Percentiles rank a stretch among this genome's conserved stretches.
These are phyloP conservation scores for Drosophila ambigua DNA, from an alignment of 1,140 invertebrate species.

Conservation along the genomic window DNA sequence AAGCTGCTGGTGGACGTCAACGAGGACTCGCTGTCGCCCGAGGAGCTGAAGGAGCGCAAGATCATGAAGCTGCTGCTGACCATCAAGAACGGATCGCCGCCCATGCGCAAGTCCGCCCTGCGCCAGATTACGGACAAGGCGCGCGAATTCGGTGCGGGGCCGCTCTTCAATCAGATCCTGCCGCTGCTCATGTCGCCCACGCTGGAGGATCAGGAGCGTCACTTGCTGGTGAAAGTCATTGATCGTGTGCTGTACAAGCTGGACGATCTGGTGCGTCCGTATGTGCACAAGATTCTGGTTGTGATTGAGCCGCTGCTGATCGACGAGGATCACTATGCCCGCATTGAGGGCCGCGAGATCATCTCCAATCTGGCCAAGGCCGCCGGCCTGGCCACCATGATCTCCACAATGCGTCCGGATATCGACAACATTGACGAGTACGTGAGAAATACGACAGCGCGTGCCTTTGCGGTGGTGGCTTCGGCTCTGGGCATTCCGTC, in stretches of 20 bases:
- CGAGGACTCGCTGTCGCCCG: slow-evolving; percentile 96
- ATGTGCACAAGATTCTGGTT: slow-evolving; percentile 99
- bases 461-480: slow-evolving; percentile 99
- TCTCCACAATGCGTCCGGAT: slow-evolving; percentile 99
- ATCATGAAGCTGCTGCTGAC: slow-evolving; percentile 99
- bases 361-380: slow-evolving; percentile 99
- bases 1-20: slow-evolving; percentile 99
- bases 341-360: slow-evolving; percentile 99
- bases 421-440: slow-evolving; percentile 99
- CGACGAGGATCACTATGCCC: slow-evolving; percentile 99
- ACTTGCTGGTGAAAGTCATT: slow-evolving; percentile 99
- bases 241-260: slow-evolving; percentile 99
- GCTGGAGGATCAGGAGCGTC: slow-evolving; percentile 99
- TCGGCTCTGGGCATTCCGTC: slow-evolving; percentile 99
- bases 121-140: slow-evolving; percentile 99
- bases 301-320: slow-evolving; percentile 99
- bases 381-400: slow-evolving; percentile 99
- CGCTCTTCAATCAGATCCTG: slow-evolving; percentile 99
- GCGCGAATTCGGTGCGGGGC: slow-evolving; percentile 98
- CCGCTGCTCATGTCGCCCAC: slow-evolving; percentile 99
- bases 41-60: slow-evolving; percentile 99
- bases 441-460: slow-evolving; percentile 98
- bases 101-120: slow-evolving; percentile 98
- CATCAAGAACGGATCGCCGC: slow-evolving; percentile 99
- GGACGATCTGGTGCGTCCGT: slow-evolving; percentile 99